Evolutionary conservation across 92 coral and sea anemone species (phyloP).

Genomic region (Siderastrea radians): DNA sequence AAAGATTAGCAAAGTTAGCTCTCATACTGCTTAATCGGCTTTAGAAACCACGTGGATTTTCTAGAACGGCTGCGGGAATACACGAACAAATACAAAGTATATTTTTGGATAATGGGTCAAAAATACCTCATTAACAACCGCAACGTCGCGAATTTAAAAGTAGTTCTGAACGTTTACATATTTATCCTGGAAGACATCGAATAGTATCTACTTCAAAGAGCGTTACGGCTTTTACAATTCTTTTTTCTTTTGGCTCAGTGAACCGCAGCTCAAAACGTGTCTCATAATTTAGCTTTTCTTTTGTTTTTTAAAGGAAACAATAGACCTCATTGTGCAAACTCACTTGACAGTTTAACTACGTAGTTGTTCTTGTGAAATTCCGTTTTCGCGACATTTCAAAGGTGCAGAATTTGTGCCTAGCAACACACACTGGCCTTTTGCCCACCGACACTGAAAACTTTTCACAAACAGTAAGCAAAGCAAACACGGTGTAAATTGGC

Average conservation of each 20-base stretch:
- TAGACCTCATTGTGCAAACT: slow-evolving; percentile 38
- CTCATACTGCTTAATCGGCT: neutral
- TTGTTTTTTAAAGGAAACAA: slow-evolving; percentile 39
- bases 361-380: slow-evolving; percentile 45
- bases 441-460: slow-evolving; percentile 28
- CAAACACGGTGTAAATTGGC: neutral
- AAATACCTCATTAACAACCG: slow-evolving; percentile 8
- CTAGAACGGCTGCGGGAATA: neutral
- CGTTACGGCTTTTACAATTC: neutral
- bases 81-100: slow-evolving; percentile 27
- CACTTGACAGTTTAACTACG: slow-evolving; percentile 58
- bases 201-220: neutral
- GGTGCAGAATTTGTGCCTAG: slow-evolving; percentile 39
- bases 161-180: neutral
- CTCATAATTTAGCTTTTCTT: slow-evolving; percentile 12
- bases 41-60: slow-evolving; percentile 30
- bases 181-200: neutral
- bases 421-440: slow-evolving; percentile 30
- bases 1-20: neutral
- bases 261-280: slow-evolving; percentile 41
- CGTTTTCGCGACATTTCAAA: slow-evolving; percentile 50
- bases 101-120: slow-evolving; percentile 17
- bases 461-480: slow-evolving; percentile 29
- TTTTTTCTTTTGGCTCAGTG: neutral
- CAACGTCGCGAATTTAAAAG: neutral